phyloP scores from a whole-genome alignment of 1,140 invertebrate species.

The Colletes gigas region DNA sequence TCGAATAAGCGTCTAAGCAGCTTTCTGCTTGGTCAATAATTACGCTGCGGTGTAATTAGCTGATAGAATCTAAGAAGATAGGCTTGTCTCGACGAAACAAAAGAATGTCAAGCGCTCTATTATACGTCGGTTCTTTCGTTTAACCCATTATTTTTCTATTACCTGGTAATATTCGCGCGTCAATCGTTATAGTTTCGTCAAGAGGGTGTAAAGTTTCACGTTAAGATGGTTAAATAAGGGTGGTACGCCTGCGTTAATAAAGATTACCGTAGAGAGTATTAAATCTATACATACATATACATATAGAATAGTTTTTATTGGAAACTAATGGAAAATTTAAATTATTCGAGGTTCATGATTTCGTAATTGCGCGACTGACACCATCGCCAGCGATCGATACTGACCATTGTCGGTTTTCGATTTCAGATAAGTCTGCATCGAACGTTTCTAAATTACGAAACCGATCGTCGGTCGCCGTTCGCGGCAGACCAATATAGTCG shows the following conservation, averaged over 20 bases:
- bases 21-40: conserved; percentile 55
- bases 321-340: no score
- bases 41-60: conserved; percentile 62
- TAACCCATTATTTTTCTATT: conserved; percentile 61
- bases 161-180: conserved; percentile 43
- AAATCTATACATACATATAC: no score
- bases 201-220: neutral
- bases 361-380: no score
- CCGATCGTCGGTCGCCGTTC: neutral
- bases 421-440: neutral
- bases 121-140: conserved; percentile 50
- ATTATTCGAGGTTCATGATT: no score
- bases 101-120: conserved; percentile 66
- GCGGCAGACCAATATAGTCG: conserved; percentile 19
- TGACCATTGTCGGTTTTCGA: neutral
- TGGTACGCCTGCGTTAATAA: neutral
- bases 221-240: conserved; percentile 22
- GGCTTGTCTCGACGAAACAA: conserved; percentile 57
- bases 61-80: conserved; percentile 67
- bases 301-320: no score
- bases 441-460: neutral
- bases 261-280: no score
- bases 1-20: neutral
- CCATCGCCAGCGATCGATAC: neutral
- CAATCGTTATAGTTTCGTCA: conserved; percentile 51